These are phyloP conservation scores for Parascotia fuliginaria DNA, from an alignment of 2,888 invertebrate species.

Conservation along the genomic window DNA sequence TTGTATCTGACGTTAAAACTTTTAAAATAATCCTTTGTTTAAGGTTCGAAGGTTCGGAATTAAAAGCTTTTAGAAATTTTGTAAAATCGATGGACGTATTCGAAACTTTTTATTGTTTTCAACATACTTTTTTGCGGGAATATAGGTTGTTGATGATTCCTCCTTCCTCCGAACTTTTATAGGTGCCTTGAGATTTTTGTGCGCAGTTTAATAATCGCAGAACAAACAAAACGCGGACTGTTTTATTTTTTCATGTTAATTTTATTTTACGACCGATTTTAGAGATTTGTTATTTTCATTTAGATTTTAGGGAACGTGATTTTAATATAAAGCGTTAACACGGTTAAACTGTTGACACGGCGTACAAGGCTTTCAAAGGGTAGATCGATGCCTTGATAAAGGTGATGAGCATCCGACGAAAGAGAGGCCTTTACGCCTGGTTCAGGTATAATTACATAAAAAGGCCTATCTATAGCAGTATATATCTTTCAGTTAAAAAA, in stretches of 20 bases:
- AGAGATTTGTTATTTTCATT: too few species aligned
- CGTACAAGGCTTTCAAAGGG: too few species aligned
- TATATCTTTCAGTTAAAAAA: too few species aligned
- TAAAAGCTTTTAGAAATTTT: background rate
- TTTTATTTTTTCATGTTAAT: background rate
- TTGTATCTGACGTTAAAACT: background rate
- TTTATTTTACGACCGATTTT: too few species aligned
- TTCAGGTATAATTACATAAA: too few species aligned
- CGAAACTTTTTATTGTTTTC: background rate
- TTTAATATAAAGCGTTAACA: too few species aligned
- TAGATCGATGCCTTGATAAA: too few species aligned
- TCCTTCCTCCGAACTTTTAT: background rate
- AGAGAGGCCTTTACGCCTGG: too few species aligned
- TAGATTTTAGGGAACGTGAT: too few species aligned
- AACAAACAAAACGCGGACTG: background rate
- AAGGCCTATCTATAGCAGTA: too few species aligned
- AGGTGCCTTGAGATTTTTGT: background rate
- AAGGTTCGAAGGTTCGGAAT: background rate
- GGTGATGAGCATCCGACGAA: too few species aligned
- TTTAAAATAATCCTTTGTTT: slow-evolving; percentile 6
- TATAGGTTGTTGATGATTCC: background rate
- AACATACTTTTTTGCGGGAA: background rate
- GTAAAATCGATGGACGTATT: background rate
- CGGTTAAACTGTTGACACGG: too few species aligned
- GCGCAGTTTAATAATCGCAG: background rate